Conservation (phyloP, 2,113 vertebrate species). For the Chiloscyllium plagiosum region DNA sequence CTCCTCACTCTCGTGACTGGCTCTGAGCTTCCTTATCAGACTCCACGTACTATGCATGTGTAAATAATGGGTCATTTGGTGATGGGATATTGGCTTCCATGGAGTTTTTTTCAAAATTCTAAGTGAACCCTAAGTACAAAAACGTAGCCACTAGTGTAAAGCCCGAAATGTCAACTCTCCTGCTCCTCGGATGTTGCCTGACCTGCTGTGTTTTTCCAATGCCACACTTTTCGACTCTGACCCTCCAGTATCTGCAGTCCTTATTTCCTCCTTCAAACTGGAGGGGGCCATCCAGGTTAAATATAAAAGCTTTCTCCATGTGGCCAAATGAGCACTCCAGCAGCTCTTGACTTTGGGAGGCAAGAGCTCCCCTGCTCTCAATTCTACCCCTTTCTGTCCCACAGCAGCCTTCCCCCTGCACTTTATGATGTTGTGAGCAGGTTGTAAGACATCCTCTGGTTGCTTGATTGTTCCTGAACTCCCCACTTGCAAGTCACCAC, state of each 20-base stretch:
- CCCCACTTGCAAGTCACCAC: neutral
- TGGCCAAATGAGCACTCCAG: neutral
- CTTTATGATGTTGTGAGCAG: neutral
- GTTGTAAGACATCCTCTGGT: too few species aligned
- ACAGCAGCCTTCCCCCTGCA: neutral
- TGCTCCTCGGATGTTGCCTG: too few species aligned
- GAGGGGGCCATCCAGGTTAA: neutral
- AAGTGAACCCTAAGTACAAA: neutral
- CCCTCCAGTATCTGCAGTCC: too few species aligned
- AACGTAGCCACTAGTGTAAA: neutral
- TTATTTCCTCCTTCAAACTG: neutral
- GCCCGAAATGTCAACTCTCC: too few species aligned
- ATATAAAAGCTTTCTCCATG: neutral
- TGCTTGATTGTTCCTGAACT: neutral
- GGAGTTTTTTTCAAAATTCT: neutral
- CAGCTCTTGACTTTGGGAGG: neutral
- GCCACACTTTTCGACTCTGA: too few species aligned
- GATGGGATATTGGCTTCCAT: too few species aligned
- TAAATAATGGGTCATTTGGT: too few species aligned
- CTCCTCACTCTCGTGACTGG: too few species aligned
- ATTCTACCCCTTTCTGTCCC: neutral
- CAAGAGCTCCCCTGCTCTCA: neutral
- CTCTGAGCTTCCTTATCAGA: too few species aligned
- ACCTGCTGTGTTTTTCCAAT: too few species aligned
- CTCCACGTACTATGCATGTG: too few species aligned